Evolutionary conservation across 2,113 vertebrate genomes (phyloP), one percentile per base, ranked within the genome.

Genomic region (Typhlomys cinereus): DNA sequence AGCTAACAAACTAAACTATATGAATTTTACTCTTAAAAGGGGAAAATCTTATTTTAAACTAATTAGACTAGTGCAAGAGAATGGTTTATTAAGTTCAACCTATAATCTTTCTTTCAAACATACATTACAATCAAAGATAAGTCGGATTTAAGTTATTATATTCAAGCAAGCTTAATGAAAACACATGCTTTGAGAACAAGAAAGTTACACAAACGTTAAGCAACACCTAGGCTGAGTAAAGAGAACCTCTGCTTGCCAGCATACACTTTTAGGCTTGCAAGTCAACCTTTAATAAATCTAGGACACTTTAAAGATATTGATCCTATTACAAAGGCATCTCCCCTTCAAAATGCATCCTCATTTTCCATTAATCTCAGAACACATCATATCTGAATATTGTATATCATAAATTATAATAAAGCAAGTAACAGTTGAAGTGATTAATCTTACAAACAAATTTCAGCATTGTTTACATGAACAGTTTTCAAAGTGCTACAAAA

Each of bases 101-200:
- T 39, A 92, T 70, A 78, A 73, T 48, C 44, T 85, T 90, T 73
- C 52, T 88, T 88, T 79, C 31, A 83, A 88, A 79, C 31, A 79
- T 34, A 6, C 34, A 8, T 67, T 88, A 67, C 12, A 52, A 82
- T 75, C 8, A 48, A 87, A 66, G n/a, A 39, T 94, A 52, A 75
- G 2, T 50, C 41, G 92, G 78, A 94, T 64, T 82, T 91, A 85
- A 88, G 69, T 83, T 64, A 93, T 85, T 76, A 81, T 36, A 41
- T 5, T 83, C 41, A 83, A 85, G 23, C 69, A 82, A 80, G 5
- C 81, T n/a, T 70, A 74, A 36, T n/a, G 57, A 61, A 93, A 67
- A 9, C 13, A 17, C 11, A 75, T 4, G 85, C 20, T 27, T 91
- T 81, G 36, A 34, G 73, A 81, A 66, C 13, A 85, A 75, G 2